Evolutionary conservation across 2,797 vertebrate species (phyloP).

Genomic region (Eulemur coronatus): DNA sequence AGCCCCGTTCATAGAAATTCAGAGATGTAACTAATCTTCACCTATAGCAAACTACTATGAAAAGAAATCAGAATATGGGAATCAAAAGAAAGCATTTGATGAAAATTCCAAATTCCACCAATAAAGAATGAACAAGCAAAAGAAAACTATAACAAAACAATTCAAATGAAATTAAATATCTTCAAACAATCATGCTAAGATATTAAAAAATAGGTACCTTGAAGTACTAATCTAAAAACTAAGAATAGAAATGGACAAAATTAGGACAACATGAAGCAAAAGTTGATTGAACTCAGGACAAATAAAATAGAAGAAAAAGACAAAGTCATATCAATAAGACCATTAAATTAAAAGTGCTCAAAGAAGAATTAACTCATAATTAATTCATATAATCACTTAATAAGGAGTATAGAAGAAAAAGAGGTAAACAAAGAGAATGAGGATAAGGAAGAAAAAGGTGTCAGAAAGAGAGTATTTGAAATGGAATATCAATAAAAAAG

Average conservation of each 20-base stretch:
- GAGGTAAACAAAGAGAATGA: not conserved
- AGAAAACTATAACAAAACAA: not conserved
- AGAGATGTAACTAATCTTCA: not conserved
- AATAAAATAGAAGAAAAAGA: slow-evolving; percentile 14
- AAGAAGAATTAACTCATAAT: not conserved
- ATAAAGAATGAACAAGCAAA: not conserved
- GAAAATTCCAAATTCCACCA: not conserved
- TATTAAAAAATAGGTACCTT: not conserved
- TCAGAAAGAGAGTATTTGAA: not conserved
- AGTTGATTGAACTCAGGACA: not conserved
- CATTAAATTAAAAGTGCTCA: not conserved
- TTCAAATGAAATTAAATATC: not conserved
- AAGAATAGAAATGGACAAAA: not conserved
- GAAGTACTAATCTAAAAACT: not conserved
- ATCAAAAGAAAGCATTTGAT: not conserved
- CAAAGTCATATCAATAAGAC: not conserved
- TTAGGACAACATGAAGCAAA: not conserved
- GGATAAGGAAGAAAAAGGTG: not conserved
- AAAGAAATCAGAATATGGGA: not conserved
- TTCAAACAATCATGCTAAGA: not conserved
- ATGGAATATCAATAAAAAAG: not conserved
- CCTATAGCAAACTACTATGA: not conserved
- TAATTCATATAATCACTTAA: not conserved
- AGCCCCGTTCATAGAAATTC: not conserved
- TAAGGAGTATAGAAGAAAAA: not conserved